Conservation (phyloP, 2,888 invertebrate species). For the Tetragonula carbonaria region DNA sequence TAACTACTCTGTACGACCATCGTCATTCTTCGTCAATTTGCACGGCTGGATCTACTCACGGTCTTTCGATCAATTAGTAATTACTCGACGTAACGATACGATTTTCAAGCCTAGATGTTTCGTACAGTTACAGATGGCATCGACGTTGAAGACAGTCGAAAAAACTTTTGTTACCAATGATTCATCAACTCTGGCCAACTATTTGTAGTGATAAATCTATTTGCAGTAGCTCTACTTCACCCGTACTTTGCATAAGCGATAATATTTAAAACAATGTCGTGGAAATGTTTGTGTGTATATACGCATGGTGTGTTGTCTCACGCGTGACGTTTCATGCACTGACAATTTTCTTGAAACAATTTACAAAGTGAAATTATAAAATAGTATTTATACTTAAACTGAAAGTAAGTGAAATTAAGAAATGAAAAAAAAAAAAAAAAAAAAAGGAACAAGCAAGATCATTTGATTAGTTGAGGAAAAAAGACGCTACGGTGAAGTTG, state of each 20-base stretch:
- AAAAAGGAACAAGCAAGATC: too few species aligned
- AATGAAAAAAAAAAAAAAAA: neutral
- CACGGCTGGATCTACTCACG: conserved; percentile 40
- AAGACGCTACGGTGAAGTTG: too few species aligned
- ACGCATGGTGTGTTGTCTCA: neutral
- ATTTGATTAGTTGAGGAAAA: too few species aligned
- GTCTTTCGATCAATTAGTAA: conserved; percentile 55
- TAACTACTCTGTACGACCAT: conserved; percentile 42
- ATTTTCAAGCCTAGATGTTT: conserved; percentile 19
- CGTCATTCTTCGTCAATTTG: conserved; percentile 74
- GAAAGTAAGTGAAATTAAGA: neutral
- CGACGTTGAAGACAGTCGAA: neutral
- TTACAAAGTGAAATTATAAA: neutral
- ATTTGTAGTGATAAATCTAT: conserved; percentile 30
- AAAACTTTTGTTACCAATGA: conserved; percentile 21
- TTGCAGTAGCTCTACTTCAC: neutral
- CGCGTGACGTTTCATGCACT: neutral
- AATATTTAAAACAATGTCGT: neutral
- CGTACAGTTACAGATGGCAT: neutral
- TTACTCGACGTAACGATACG: conserved; percentile 39
- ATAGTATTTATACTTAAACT: neutral
- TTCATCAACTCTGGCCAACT: conserved; percentile 29
- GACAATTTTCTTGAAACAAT: neutral
- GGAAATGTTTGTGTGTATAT: neutral
- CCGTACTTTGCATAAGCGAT: conserved; percentile 3